Evolutionary conservation across 2,113 vertebrate genomes (phyloP), one percentile per base, ranked within the genome.

Genomic region (Progne subis): DNA sequence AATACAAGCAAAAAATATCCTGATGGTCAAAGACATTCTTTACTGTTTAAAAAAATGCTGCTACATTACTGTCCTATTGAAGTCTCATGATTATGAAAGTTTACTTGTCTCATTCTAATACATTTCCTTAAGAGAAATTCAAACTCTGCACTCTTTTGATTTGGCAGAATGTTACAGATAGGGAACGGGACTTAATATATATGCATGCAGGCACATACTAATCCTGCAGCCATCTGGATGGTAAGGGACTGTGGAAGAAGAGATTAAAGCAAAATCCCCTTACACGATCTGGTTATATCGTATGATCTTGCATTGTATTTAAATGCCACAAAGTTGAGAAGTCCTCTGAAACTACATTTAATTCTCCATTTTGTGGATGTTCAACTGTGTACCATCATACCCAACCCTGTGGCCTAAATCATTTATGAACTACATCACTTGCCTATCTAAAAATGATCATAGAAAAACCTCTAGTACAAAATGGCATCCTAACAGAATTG

Each of bases 401-500:
- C 97, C 97, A 96, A 94, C 65, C 93, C 91, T 96, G 81, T 95
- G 81, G 86, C 95, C 97, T 98, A 95, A 86, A 94, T 96, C 49
- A 97, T 37, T 95, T 59, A 97, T 76, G 81, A 94, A 94, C 93
- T 92, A 96, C 91, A 96, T 96, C 56, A 98, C n/a, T 56, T 71
- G 75, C 95, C 95, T 98, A 56, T 97, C 97, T 98, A 96, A 95
- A 95, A 92, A 93, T 88, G 97, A 97, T 94, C 93, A 97, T 56
- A 98, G 93, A 86, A 98, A 97, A 94, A 96, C 77, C 94, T 98
- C 93, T 94, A 97, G 94, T 94, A 98, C 76, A 97, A 97, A 98
- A 98, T 98, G 97, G 97, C 97, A 97, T 97, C 97, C 97, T 98
- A 96, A 89, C 90, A 97, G 98, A 98, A 98, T 94, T 98, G 97